A percentile compares a stretch with the other conserved stretches of the same genome.
Evolutionary conservation across 1,140 invertebrate genomes (phyloP).

Genomic region (Diorhabda sublineata): DNA sequence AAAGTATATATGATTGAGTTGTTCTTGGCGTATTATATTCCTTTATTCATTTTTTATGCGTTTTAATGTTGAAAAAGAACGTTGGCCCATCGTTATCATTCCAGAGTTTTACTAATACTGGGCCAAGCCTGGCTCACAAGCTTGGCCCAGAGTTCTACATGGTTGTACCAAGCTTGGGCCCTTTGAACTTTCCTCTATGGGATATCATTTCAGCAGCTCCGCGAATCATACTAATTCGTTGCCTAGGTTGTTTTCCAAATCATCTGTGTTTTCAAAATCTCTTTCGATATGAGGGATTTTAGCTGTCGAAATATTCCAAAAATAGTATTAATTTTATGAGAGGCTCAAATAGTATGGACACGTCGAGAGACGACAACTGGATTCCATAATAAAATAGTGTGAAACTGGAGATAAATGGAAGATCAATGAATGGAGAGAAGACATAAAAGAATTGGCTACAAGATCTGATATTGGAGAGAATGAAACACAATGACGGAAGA

Average conservation of each 20-base stretch:
- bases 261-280: constrained; percentile 12
- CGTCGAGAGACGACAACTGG: no score
- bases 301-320: constrained; percentile 13
- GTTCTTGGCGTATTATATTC: constrained; percentile 3
- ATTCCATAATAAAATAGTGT: no score
- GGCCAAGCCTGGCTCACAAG: neutral
- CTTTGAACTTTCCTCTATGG: no score
- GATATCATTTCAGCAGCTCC: constrained; percentile 3
- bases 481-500: no score
- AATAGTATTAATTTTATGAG: constrained; percentile 7
- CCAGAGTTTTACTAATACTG: no score
- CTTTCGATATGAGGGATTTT: constrained; percentile 10
- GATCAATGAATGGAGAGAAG: no score
- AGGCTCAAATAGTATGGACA: neutral
- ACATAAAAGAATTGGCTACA: no score
- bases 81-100: no score
- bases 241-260: constrained; percentile 9
- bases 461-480: no score
- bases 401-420: no score
- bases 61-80: neutral
- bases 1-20: neutral
- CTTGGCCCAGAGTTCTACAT: no score
- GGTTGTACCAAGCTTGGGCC: no score
- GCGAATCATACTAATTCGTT: constrained; percentile 11
- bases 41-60: neutral